Evolutionary conservation across 2,113 vertebrate species (phyloP).

Genomic region (Microcebus griseorufus): DNA sequence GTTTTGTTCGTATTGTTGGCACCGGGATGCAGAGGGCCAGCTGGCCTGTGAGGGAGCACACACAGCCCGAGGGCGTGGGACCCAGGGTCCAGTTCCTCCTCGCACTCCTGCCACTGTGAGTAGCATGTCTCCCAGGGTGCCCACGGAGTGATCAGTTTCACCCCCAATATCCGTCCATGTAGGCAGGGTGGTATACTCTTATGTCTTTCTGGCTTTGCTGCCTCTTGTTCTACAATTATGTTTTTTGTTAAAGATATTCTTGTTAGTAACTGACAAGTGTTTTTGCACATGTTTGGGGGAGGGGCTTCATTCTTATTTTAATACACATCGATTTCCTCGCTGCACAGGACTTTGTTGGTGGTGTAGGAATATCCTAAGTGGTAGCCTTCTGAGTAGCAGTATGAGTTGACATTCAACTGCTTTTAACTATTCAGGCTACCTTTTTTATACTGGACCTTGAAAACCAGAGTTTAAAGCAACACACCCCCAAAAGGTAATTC

Average conservation of each 20-base stretch:
- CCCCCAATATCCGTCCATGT: not conserved
- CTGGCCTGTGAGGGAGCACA: not conserved
- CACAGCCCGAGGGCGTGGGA: not conserved
- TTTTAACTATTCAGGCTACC: constrained; percentile 44
- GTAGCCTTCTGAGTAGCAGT: constrained; percentile 48
- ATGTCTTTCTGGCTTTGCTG: not conserved
- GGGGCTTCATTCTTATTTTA: constrained; percentile 70
- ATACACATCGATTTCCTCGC: constrained; percentile 36
- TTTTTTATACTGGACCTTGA: constrained; percentile 54
- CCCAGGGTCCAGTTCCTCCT: not conserved
- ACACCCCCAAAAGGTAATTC: not conserved
- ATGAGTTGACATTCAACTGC: constrained; percentile 40
- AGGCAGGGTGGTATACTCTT: not conserved
- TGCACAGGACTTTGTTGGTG: not conserved
- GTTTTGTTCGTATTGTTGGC: constrained; percentile 53
- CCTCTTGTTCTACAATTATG: not conserved
- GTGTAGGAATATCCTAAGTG: not conserved
- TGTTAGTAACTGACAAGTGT: constrained; percentile 50
- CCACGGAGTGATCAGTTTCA: not conserved
- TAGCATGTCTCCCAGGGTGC: not conserved
- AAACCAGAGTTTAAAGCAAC: constrained; percentile 46
- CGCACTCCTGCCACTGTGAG: not conserved
- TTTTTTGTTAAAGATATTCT: constrained; percentile 10
- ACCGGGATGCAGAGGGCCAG: constrained; percentile 67
- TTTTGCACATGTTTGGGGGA: constrained; percentile 77